Base-by-base conservation (phyloP, 1,140 invertebrate species). In the Oryctes rhinoceros region DNA sequence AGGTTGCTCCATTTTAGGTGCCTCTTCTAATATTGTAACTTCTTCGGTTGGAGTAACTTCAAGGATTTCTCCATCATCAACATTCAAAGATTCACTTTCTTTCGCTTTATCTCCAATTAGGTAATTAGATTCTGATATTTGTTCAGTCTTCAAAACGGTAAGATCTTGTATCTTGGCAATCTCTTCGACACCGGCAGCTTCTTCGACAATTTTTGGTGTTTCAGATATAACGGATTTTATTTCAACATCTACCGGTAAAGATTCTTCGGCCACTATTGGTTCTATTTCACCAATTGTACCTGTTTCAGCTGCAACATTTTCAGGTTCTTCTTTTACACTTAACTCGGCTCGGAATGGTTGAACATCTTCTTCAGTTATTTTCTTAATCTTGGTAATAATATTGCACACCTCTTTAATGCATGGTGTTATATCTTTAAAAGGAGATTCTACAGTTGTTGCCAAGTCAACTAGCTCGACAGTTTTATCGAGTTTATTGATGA, bases 381-480 rank as follows among this genome's bases (percentile, higher is more conserved):
- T 39, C 9, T 81, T 62, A 48, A 81, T 59, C 37, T 79, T 78
- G 47, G 79, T 81, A n/a, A 81, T 76, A 78, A 82, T 82, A 75
- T 81, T 81, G 44, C 81, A 82, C 1, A 76, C 79, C 53, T 81
- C 47, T 76, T 76, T 82, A 13, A 82, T 78, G 35, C 75, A 77
- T 11, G 80, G 80, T 11, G 78, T 78, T 53, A 82, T 79, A 39
- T 84, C 83, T 0, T 85, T 85, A 13, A 88, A 85, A 7, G 87
- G 84, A 7, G 81, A 85, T 15, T 88, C 85, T 44, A 87, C 37
- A 30, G 88, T 81, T 0, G 87, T 86, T 0, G 88, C 77, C 74
- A 87, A 85, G 13, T 87, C 84, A 3, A 88, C 86, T 48, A 88
- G 84, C 7, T 87, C 85, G 48, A 87, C 84, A 59, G 87, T 76